phyloP scores from a whole-genome alignment of 1,140 invertebrate genomes.

The Cydia strobilella region DNA sequence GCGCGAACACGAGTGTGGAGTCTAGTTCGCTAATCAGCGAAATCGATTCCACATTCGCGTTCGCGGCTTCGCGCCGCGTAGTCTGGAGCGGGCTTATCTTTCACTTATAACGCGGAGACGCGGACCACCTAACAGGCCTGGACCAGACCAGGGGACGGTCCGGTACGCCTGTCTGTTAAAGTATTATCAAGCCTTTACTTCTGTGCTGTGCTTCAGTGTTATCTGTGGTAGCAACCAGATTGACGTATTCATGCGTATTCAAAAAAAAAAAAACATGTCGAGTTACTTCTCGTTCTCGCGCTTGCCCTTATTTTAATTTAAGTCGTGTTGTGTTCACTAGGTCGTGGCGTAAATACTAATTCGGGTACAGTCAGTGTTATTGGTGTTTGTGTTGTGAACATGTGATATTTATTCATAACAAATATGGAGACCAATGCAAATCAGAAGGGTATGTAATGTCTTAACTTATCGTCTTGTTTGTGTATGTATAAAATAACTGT shows the following conservation, averaged over 20 bases:
- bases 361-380: constrained; percentile 34
- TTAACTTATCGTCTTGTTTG: constrained; percentile 66
- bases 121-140: no score
- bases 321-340: constrained; percentile 36
- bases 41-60: no score
- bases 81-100: no score
- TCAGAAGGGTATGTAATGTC: constrained; percentile 69
- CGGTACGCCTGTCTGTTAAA: no score
- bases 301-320: constrained; percentile 44
- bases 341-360: constrained; percentile 40
- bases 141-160: no score
- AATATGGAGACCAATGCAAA: constrained; percentile 73
- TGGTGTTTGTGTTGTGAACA: constrained; percentile 58
- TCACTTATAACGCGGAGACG: no score
- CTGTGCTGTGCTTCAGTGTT: no score
- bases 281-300: constrained; percentile 35
- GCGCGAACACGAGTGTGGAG: no score
- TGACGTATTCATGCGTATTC: no score
- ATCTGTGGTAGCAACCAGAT: constrained; percentile 7
- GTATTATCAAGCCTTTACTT: no score
- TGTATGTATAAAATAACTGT: constrained; percentile 74
- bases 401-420: constrained; percentile 62
- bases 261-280: constrained; percentile 33
- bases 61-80: no score
- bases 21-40: no score